These are phyloP conservation scores for Orchesella flavescens DNA, from an alignment of 2,888 invertebrate genomes.

Conservation along the genomic window DNA sequence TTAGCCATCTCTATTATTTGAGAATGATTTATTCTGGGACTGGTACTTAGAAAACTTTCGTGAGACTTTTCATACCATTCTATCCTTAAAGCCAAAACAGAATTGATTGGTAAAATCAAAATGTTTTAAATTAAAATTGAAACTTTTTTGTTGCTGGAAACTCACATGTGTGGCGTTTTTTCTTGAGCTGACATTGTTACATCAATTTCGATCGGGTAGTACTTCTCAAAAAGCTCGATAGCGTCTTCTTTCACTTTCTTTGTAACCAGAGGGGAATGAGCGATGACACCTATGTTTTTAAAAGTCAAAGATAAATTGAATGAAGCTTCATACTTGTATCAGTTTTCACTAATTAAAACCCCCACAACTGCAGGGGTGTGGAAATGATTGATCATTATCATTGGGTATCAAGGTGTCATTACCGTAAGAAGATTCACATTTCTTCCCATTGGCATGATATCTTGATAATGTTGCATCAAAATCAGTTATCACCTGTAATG, in stretches of 20 bases:
- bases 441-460: slow-evolving; percentile 82
- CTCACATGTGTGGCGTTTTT: slow-evolving; percentile 80
- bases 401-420: too few species aligned
- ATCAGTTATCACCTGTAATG: slow-evolving; percentile 85
- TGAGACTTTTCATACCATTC: slow-evolving; percentile 69
- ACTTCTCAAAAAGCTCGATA: slow-evolving; percentile 80
- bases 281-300: slow-evolving; percentile 80
- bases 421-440: slow-evolving; percentile 88
- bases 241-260: slow-evolving; percentile 79
- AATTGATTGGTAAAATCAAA: background rate
- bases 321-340: too few species aligned
- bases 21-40: slow-evolving; percentile 43
- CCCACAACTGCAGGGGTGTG: too few species aligned
- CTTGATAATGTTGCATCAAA: slow-evolving; percentile 92
- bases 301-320: background rate
- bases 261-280: slow-evolving; percentile 82
- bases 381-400: too few species aligned
- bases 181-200: slow-evolving; percentile 81
- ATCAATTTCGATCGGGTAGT: slow-evolving; percentile 89
- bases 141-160: too few species aligned
- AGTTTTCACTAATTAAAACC: too few species aligned
- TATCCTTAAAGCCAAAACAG: slow-evolving; percentile 25
- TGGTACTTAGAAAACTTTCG: slow-evolving; percentile 70
- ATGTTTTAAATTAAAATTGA: background rate
- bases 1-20: slow-evolving; percentile 62